phyloP scores from a whole-genome alignment of 2,797 vertebrate genomes.

The Coendou prehensilis region DNA sequence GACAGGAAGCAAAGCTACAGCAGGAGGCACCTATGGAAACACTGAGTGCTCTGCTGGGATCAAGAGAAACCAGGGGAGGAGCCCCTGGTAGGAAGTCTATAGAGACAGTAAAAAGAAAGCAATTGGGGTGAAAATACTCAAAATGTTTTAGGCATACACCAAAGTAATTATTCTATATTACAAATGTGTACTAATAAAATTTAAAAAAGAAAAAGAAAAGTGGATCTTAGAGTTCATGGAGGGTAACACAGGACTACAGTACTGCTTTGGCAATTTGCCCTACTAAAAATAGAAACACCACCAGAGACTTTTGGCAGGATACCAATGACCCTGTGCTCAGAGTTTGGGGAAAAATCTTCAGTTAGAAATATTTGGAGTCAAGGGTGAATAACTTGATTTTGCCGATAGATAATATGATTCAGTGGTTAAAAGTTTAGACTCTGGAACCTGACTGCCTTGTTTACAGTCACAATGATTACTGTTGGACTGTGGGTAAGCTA shows the following conservation, averaged over 20 bases:
- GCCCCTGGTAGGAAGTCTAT: background rate
- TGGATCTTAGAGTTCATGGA: slow-evolving; percentile 38
- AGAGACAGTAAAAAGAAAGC: background rate
- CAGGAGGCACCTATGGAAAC: background rate
- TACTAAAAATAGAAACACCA: slow-evolving; percentile 73
- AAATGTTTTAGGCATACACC: background rate
- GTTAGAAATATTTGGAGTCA: slow-evolving; percentile 75
- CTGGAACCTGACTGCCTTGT: background rate
- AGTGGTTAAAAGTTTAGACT: slow-evolving; percentile 35
- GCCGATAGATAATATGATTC: slow-evolving; percentile 42
- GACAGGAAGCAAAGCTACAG: background rate
- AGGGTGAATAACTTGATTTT: slow-evolving; percentile 66
- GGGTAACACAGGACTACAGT: background rate
- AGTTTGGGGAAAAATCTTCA: slow-evolving; percentile 67
- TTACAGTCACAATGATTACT: slow-evolving; percentile 24
- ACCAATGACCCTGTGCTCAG: slow-evolving; percentile 63
- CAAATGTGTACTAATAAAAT: background rate
- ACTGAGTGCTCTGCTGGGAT: background rate
- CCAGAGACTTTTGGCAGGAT: slow-evolving; percentile 63
- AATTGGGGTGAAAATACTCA: background rate
- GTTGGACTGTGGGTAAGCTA: slow-evolving; percentile 8
- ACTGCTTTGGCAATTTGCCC: slow-evolving; percentile 42
- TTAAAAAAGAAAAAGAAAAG: background rate
- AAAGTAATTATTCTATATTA: background rate
- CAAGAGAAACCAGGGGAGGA: background rate